These are phyloP conservation scores for Peromyscus maniculatus DNA, from an alignment of 2,113 vertebrate species.

Conservation along the genomic window DNA sequence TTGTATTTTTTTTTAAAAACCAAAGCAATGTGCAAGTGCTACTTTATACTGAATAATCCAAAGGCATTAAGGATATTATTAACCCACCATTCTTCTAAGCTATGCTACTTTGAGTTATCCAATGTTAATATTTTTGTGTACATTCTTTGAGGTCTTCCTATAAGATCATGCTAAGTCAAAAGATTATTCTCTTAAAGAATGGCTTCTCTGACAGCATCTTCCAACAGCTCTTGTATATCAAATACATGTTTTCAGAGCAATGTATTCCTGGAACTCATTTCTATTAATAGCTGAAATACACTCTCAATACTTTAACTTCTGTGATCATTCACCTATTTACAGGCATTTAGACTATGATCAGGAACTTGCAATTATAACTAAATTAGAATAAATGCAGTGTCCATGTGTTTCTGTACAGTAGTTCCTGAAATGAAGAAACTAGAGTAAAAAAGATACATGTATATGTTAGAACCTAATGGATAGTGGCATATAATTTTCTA, in stretches of 20 bases:
- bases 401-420: neutral
- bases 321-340: neutral
- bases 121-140: conserved; percentile 59
- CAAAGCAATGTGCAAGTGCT: conserved; percentile 15
- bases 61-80: conserved; percentile 64
- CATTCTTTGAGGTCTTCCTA: neutral
- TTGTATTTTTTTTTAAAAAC: conserved; percentile 23
- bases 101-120: neutral
- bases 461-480: conserved; percentile 24
- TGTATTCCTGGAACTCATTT: neutral
- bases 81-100: neutral
- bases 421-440: conserved; percentile 3
- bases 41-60: conserved; percentile 52
- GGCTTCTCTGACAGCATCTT: neutral
- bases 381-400: neutral
- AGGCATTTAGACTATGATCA: conserved; percentile 25
- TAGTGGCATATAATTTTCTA: neutral
- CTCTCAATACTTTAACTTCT: neutral
- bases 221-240: neutral
- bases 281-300: neutral
- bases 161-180: neutral
- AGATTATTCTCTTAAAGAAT: conserved; percentile 1
- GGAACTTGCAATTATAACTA: neutral
- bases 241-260: neutral
- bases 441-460: neutral